Conservation (phyloP, 2,888 invertebrate species). For the Ichneumoninae sp. region DNA sequence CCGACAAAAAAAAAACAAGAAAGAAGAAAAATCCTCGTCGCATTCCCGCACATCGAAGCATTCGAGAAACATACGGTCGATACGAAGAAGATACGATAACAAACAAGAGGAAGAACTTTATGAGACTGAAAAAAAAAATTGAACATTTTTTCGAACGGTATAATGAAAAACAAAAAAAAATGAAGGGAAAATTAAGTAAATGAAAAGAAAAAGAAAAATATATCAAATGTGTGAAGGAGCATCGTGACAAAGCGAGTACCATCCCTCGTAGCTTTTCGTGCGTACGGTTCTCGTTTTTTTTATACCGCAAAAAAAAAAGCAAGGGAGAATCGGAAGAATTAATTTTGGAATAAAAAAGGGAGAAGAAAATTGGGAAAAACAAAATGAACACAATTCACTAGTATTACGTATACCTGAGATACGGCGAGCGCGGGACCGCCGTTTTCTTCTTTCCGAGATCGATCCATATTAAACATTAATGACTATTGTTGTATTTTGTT, state of each 20-base stretch:
- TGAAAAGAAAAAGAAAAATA: constrained; percentile 28
- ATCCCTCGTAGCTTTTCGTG: constrained; percentile 79
- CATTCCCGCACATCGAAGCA: constrained; percentile 28
- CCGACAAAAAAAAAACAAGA: constrained; percentile 1
- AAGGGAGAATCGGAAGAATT: constrained; percentile 6
- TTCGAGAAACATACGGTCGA: constrained; percentile 6
- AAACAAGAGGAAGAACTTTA: constrained; percentile 74
- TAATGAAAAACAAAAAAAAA: constrained; percentile 52
- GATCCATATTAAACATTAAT: constrained; percentile 33
- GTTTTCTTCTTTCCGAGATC: constrained; percentile 49
- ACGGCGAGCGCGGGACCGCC: constrained; percentile 70
- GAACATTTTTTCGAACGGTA: constrained; percentile 58
- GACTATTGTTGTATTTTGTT: constrained; percentile 50
- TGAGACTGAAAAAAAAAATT: constrained; percentile 82
- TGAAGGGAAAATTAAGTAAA: constrained; percentile 21
- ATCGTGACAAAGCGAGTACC: constrained; percentile 79
- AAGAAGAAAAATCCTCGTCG: constrained; percentile 18
- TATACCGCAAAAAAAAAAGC: constrained; percentile 58
- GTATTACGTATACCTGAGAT: constrained; percentile 80
- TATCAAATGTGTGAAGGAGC: constrained; percentile 61
- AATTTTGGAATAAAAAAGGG: constrained; percentile 21
- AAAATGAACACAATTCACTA: constrained; percentile 74
- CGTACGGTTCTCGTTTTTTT: constrained; percentile 77
- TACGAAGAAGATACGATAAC: constrained; percentile 37
- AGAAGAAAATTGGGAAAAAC: constrained; percentile 4